Evolutionary conservation across 2,888 invertebrate genomes (phyloP).

Genomic region (Oscheius sp.): DNA sequence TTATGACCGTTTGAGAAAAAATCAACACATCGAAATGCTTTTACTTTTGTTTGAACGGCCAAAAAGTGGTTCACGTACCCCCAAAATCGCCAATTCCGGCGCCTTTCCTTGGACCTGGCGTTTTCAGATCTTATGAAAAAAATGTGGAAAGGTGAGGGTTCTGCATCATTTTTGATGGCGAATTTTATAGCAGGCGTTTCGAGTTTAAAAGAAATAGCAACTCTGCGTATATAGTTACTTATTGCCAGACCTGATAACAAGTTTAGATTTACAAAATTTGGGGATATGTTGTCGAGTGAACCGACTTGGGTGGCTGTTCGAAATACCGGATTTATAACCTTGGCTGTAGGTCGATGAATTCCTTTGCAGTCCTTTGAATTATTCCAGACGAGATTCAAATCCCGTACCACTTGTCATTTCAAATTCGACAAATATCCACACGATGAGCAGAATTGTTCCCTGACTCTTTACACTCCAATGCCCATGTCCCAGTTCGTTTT

Average conservation of each 20-base stretch:
- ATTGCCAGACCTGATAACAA: neutral
- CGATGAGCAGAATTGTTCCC: conserved; percentile 29
- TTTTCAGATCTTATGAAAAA: too few species aligned
- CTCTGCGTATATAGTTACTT: too few species aligned
- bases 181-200: too few species aligned
- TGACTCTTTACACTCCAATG: conserved; percentile 12
- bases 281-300: neutral
- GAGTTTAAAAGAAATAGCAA: too few species aligned
- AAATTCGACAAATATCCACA: conserved; percentile 17
- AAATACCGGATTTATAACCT: neutral
- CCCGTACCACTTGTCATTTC: conserved; percentile 25
- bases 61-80: too few species aligned
- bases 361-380: neutral
- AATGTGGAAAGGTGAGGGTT: too few species aligned
- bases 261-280: neutral
- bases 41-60: too few species aligned
- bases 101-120: too few species aligned
- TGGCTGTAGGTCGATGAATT: conserved; percentile 2
- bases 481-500: conserved; percentile 16
- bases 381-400: neutral
- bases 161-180: too few species aligned
- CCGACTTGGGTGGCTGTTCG: neutral
- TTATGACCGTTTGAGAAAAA: too few species aligned
- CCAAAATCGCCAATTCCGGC: too few species aligned
- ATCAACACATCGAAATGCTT: too few species aligned